Evolutionary conservation across 2,888 invertebrate genomes (phyloP), one percentile per base, ranked within the genome.

Genomic region (Apodemia duryi): DNA sequence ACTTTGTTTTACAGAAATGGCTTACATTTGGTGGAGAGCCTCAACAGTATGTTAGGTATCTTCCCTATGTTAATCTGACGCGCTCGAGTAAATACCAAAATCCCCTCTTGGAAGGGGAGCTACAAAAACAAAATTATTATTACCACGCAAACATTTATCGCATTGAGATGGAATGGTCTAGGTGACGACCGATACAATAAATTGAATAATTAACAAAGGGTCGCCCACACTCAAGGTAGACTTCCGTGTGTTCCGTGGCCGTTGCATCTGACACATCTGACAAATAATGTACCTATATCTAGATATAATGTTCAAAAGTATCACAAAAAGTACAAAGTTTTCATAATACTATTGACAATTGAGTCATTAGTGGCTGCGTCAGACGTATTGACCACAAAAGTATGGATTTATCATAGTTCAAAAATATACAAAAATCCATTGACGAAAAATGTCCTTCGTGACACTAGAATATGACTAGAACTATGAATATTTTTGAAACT

Each of bases 131-230:
- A 49, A 61, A 61, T 52, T 49, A 65, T 61, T n/a, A 41, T 64
- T 61, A 60, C 46, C 61, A 65, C 51, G 41, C 65, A 65, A 61
- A 65, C 61, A 62, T 28, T 60, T 64, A 51, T 60, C 61, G 65
- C 65, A 46, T 61, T 65, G 41, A 52, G 65, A 63, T 71, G 69
- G 67, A 70, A 71, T 70, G 67, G 69, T 71, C 69, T 65, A 62
- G 60, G 64, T 52, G 66, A 64, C 65, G 67, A 69, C 69, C 60
- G 49, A 51, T 65, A 60, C 28, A 60, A 57, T 57, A 57, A 60
- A 35, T 51, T 52, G n/a, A n/a, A 13, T 49, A 65, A 63, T 38
- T 35, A 5, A 11, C 29, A 66, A 66, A n/a, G 13, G 61, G 68
- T 66, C 66, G 65, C 66, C 68, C 64, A 66, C 66, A 69, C 69